Conservation (phyloP, 2,113 vertebrate species). For the Callionymus lyra region DNA sequence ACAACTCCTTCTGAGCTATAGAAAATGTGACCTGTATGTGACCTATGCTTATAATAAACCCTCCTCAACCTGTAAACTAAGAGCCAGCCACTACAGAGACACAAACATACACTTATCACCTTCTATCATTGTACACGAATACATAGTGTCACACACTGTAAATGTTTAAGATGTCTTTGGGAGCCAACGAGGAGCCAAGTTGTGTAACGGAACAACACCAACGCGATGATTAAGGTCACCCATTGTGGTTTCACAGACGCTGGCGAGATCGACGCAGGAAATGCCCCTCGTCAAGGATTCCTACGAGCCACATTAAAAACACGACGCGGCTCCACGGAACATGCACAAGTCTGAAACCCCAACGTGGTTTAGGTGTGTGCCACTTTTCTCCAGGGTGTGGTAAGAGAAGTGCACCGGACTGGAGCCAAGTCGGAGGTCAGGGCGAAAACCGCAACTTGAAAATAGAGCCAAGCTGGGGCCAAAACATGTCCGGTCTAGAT, state of each 20-base stretch:
- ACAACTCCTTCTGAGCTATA: neutral
- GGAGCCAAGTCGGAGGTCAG: conserved; percentile 51
- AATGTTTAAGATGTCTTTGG: conserved; percentile 27
- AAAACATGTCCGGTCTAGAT: conserved; percentile 34
- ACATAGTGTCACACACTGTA: conserved; percentile 24
- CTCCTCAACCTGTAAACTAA: conserved; percentile 11
- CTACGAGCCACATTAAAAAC: conserved; percentile 50
- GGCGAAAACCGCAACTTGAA: conserved; percentile 46
- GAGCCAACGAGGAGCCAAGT: conserved; percentile 21
- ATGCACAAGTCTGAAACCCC: conserved; percentile 42
- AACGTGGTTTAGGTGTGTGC: conserved; percentile 60
- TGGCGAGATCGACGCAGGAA: conserved; percentile 34
- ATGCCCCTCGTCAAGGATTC: conserved; percentile 34
- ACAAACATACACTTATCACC: conserved; percentile 34
- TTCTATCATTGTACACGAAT: conserved; percentile 12
- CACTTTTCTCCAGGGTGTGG: conserved; percentile 47
- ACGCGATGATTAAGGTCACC: conserved; percentile 27
- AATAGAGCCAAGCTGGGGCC: conserved; percentile 43
- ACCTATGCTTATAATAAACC: conserved; percentile 16
- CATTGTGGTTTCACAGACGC: conserved; percentile 42
- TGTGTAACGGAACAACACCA: conserved; percentile 25
- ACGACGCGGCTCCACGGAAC: conserved; percentile 27
- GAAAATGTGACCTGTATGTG: conserved; percentile 9
- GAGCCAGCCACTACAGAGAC: conserved; percentile 3
- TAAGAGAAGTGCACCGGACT: conserved; percentile 41